Percentiles rank a stretch among this genome's conserved stretches.
Evolutionary conservation across 2,888 invertebrate species (phyloP).

Genomic region (Rhodophaea formosa): DNA sequence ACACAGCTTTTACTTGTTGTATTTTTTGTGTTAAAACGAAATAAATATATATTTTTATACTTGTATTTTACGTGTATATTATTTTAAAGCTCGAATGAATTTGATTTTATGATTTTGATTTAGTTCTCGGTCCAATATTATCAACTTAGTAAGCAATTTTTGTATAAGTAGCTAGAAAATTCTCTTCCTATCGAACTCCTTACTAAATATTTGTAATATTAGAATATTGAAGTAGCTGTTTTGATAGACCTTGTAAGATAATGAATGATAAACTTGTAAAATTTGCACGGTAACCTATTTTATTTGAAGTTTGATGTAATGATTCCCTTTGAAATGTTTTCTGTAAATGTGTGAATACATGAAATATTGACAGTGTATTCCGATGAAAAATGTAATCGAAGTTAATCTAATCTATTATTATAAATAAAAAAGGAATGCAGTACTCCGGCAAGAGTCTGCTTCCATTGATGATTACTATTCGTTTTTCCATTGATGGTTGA

Average conservation of each 20-base stretch:
- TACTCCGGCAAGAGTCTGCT: too few species aligned
- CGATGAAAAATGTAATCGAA: too few species aligned
- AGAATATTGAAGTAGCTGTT: background rate
- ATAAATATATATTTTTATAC: background rate
- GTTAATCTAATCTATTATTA: too few species aligned
- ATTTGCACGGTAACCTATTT: background rate
- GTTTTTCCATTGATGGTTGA: too few species aligned
- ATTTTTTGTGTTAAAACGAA: background rate
- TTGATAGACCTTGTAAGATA: background rate
- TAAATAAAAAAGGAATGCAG: too few species aligned
- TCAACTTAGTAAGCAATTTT: background rate
- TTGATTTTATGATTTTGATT: background rate
- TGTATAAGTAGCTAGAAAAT: background rate
- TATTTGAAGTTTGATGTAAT: background rate
- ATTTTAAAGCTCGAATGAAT: background rate
- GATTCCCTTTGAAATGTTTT: too few species aligned
- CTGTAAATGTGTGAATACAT: too few species aligned
- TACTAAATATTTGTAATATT: background rate
- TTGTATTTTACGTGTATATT: background rate
- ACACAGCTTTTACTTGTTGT: background rate
- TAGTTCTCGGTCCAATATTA: background rate
- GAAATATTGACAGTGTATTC: too few species aligned
- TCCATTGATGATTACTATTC: too few species aligned
- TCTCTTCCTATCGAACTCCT: background rate
- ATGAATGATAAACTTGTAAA: background rate